Evolutionary conservation across 2,113 vertebrate genomes (phyloP).

Genomic region (Corythaeola cristata): DNA sequence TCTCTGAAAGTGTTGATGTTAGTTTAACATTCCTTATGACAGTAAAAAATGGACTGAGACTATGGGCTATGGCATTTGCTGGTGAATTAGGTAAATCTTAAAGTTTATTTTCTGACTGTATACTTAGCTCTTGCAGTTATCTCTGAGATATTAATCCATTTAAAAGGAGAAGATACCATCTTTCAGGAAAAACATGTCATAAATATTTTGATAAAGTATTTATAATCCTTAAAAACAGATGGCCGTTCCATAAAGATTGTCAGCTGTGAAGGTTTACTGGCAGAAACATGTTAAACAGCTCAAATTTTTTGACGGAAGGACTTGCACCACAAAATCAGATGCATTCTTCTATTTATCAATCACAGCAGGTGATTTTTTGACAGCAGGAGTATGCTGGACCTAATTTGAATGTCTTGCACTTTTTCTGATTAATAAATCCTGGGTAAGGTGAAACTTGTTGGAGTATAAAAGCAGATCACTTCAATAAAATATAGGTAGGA

Average conservation of each 20-base stretch:
- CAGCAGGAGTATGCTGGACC: conserved; percentile 29
- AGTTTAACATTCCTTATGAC: conserved; percentile 25
- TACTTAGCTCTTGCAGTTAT: conserved; percentile 64
- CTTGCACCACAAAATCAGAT: conserved; percentile 34
- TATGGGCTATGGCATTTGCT: not conserved
- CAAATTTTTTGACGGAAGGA: not conserved
- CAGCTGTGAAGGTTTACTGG: conserved; percentile 71
- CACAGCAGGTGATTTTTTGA: conserved; percentile 64
- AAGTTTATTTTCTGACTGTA: conserved; percentile 63
- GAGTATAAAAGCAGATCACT: not conserved
- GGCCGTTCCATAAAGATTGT: conserved; percentile 69
- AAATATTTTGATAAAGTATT: conserved; percentile 80
- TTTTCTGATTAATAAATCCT: conserved; percentile 34
- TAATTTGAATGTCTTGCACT: conserved; percentile 41
- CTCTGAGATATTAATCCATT: conserved; percentile 67
- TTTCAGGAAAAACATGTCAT: conserved; percentile 69
- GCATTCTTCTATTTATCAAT: conserved; percentile 67
- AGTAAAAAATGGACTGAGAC: not conserved
- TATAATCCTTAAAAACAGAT: conserved; percentile 77
- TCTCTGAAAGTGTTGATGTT: conserved; percentile 4
- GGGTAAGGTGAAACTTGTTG: not conserved
- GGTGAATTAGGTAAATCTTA: conserved; percentile 63
- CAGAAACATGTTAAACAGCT: conserved; percentile 66
- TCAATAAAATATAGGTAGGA: not conserved
- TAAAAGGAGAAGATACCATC: conserved; percentile 68